A percentile compares a stretch with the other conserved stretches of the same genome.
Evolutionary conservation across 2,888 invertebrate species (phyloP).

Genomic region (Caenorhabditis sp.): DNA sequence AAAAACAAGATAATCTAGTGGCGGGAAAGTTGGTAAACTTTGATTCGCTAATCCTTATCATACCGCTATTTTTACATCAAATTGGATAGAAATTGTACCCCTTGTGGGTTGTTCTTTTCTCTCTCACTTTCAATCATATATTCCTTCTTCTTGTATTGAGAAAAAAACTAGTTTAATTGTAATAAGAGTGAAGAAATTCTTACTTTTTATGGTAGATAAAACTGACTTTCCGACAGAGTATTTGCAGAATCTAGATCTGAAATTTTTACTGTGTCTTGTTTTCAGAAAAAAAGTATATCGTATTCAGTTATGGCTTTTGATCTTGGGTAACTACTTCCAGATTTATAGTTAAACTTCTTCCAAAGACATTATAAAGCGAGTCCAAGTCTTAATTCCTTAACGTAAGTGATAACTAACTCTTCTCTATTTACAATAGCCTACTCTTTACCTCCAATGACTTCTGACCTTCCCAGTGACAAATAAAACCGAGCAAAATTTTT

Average conservation of each 20-base stretch:
- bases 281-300: neutral
- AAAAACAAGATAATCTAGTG: conserved; percentile 16
- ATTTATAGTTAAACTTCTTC: too few relatives aligned
- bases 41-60: conserved; percentile 41
- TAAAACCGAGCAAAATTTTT: neutral
- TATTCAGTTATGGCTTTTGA: too few relatives aligned
- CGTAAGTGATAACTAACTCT: neutral
- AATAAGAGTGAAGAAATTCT: conserved; percentile 25
- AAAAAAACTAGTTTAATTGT: conserved; percentile 44
- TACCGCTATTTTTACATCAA: conserved; percentile 21
- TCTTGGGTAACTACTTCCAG: too few relatives aligned
- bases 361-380: too few relatives aligned
- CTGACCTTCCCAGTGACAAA: conserved; percentile 33
- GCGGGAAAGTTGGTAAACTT: conserved; percentile 26
- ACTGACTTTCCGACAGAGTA: neutral
- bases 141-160: conserved; percentile 9
- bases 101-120: conserved; percentile 23
- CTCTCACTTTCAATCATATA: conserved; percentile 8
- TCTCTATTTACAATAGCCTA: neutral
- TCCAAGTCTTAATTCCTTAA: neutral
- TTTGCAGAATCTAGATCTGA: neutral
- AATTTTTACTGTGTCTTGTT: neutral
- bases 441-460: conserved; percentile 19
- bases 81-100: conserved; percentile 13
- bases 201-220: neutral